Evolutionary conservation across 2,888 invertebrate species (phyloP).

Genomic region (Patella depressa): DNA sequence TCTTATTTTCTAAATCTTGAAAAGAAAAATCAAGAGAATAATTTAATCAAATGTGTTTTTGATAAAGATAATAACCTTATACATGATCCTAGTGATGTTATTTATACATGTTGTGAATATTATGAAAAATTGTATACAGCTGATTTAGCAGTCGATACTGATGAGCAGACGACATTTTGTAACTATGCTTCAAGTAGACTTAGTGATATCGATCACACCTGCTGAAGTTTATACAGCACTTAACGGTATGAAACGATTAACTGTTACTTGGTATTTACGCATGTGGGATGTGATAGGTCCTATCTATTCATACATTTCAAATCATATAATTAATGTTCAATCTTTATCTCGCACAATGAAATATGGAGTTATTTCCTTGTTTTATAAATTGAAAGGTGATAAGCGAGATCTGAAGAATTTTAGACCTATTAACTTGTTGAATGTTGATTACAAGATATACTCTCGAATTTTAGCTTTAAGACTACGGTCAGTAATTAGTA

Average conservation of each 20-base stretch:
- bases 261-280: constrained; percentile 1
- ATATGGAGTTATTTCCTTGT: no score
- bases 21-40: not conserved
- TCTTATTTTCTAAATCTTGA: not conserved
- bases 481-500: no score
- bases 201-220: not conserved
- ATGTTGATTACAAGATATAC: no score
- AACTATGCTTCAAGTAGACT: no score
- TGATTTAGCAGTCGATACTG: not conserved
- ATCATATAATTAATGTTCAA: no score
- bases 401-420: no score
- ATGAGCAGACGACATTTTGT: no score
- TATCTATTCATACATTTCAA: not conserved
- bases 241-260: constrained; percentile 12
- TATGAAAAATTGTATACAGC: not conserved
- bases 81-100: not conserved
- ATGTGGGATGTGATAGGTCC: constrained; percentile 12
- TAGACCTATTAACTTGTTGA: no score
- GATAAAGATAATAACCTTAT: not conserved
- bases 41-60: not conserved
- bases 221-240: constrained; percentile 2
- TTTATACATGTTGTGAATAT: not conserved
- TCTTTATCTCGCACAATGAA: no score
- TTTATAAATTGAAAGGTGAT: no score
- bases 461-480: no score